A percentile compares a stretch with the other conserved stretches of the same genome.
phyloP scores from a whole-genome alignment of 1,140 invertebrate genomes.

The Brachionus plicatilis region DNA sequence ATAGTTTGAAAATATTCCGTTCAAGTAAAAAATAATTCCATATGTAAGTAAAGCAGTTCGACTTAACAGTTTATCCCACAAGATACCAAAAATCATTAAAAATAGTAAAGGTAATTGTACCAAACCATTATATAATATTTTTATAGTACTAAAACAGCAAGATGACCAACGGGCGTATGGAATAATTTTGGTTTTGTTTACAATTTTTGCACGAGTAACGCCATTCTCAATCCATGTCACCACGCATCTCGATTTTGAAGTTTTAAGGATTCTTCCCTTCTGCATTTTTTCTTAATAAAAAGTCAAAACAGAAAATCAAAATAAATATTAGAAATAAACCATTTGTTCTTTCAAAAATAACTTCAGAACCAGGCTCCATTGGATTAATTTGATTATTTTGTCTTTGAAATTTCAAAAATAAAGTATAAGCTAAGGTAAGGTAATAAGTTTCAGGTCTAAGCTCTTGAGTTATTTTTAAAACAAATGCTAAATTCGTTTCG shows the following conservation, averaged over 20 bases:
- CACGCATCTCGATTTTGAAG: background rate
- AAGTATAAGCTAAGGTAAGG: background rate
- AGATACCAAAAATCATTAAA: background rate
- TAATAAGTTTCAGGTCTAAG: background rate
- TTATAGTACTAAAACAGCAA: background rate
- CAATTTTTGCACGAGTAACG: background rate
- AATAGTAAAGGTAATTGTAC: background rate
- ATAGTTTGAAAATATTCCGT: slow-evolving; percentile 1
- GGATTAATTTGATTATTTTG: background rate
- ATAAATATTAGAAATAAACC: background rate
- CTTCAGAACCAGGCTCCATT: background rate
- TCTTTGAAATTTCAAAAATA: background rate
- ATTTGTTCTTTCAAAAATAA: slow-evolving; percentile 12
- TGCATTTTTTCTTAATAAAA: too few relatives aligned
- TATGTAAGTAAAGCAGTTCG: background rate
- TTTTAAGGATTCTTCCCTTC: background rate
- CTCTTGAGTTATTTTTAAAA: background rate
- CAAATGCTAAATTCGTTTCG: background rate
- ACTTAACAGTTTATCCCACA: background rate
- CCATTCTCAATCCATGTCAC: slow-evolving; percentile 4
- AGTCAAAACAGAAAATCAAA: background rate
- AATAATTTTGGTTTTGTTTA: background rate
- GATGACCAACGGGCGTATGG: background rate
- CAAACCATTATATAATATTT: background rate
- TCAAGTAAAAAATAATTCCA: background rate